Conservation (phyloP, 2,888 invertebrate species). For the Sympetrum striolatum region DNA sequence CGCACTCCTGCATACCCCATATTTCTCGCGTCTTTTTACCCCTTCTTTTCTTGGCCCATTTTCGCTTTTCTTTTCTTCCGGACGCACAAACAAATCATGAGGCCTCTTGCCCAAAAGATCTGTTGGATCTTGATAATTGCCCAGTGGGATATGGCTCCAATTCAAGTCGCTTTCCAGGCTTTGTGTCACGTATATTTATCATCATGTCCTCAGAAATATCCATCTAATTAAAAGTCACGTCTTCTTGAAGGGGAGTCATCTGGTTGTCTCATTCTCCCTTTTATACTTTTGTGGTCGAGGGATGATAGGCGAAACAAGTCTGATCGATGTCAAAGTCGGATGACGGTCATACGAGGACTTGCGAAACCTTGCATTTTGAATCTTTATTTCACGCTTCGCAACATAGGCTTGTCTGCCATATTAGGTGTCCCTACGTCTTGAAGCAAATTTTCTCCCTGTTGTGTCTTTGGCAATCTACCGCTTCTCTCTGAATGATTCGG, state of each 20-base stretch:
- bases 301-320: not conserved
- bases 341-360: not conserved
- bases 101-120: not conserved
- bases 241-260: not conserved
- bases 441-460: no score
- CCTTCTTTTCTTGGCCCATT: not conserved
- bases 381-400: not conserved
- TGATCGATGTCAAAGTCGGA: not conserved
- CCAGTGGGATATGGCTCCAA: not conserved
- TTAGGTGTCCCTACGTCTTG: not conserved
- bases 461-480: no score
- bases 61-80: not conserved
- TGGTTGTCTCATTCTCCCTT: not conserved
- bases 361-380: not conserved
- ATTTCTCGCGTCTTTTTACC: not conserved
- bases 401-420: not conserved
- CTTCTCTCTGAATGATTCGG: no score
- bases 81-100: not conserved
- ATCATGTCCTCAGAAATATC: not conserved
- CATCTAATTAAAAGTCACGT: not conserved
- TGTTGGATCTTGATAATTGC: not conserved
- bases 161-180: not conserved
- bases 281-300: not conserved
- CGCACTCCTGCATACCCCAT: not conserved
- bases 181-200: not conserved